Evolutionary conservation across 2,113 vertebrate genomes (phyloP).

Genomic region (Labeo catla): DNA sequence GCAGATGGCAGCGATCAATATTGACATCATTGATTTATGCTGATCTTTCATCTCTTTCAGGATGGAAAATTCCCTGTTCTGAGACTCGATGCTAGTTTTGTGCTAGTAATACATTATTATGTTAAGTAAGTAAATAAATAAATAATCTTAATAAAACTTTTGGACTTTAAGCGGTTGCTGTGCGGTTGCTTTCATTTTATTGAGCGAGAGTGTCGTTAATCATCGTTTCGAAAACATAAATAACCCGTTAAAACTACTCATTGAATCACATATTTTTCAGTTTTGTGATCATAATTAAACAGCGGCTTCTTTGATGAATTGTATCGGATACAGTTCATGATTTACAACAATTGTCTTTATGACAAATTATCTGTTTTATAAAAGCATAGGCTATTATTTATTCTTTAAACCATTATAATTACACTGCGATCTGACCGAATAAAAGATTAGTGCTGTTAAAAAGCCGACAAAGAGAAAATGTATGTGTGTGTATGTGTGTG

Average conservation of each 20-base stretch:
- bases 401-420: not conserved
- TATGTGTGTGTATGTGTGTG: not conserved
- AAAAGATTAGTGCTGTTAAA: not conserved
- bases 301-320: not conserved
- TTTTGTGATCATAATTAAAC: no score
- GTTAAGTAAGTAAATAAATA: no score
- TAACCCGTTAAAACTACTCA: not conserved
- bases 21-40: no score
- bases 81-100: no score
- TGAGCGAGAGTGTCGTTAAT: not conserved
- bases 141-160: no score
- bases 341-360: not conserved
- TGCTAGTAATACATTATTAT: no score
- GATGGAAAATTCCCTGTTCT: no score
- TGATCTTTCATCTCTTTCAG: no score
- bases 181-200: not conserved
- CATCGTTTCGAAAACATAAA: not conserved
- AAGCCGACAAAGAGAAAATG: not conserved
- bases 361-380: no score
- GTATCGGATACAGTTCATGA: not conserved
- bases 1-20: no score
- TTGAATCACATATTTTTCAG: not conserved
- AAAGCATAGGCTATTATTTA: not conserved
- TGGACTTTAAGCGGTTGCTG: not conserved
- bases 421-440: not conserved